phyloP scores from a whole-genome alignment of 2,888 invertebrate species.

The Himalopsyche kuldschensis region DNA sequence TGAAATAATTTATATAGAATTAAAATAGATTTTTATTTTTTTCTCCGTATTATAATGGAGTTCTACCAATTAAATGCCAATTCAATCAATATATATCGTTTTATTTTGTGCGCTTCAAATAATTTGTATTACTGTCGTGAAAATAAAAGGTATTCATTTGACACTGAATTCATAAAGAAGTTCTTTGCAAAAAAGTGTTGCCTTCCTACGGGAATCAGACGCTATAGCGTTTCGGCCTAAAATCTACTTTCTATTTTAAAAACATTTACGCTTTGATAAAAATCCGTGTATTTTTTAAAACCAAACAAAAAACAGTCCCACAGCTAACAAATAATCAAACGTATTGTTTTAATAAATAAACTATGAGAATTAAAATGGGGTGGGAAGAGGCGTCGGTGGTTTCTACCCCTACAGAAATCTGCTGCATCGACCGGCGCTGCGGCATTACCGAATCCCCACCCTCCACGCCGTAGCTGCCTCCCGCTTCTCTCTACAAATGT shows the following conservation, averaged over 20 bases:
- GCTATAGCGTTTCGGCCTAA: neutral
- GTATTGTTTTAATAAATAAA: neutral
- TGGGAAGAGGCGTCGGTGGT: neutral
- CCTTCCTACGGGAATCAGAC: neutral
- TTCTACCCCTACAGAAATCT: neutral
- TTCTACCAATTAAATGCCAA: no score
- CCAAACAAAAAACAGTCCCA: neutral
- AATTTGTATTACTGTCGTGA: no score
- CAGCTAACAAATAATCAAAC: neutral
- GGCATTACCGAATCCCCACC: constrained; percentile 5
- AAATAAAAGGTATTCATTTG: no score
- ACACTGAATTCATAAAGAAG: no score
- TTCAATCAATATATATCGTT: no score
- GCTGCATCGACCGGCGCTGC: constrained; percentile 24
- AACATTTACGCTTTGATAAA: neutral
- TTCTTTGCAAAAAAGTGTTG: neutral
- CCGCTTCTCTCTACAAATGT: neutral
- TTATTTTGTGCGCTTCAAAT: no score
- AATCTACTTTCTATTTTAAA: neutral
- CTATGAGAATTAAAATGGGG: neutral
- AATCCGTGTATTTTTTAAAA: neutral
- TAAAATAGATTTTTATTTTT: no score
- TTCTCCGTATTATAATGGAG: no score
- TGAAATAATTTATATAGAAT: no score
- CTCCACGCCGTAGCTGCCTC: neutral